These are phyloP conservation scores for Ectobius pallidus DNA, from an alignment of 2,888 invertebrate genomes.

Conservation along the genomic window DNA sequence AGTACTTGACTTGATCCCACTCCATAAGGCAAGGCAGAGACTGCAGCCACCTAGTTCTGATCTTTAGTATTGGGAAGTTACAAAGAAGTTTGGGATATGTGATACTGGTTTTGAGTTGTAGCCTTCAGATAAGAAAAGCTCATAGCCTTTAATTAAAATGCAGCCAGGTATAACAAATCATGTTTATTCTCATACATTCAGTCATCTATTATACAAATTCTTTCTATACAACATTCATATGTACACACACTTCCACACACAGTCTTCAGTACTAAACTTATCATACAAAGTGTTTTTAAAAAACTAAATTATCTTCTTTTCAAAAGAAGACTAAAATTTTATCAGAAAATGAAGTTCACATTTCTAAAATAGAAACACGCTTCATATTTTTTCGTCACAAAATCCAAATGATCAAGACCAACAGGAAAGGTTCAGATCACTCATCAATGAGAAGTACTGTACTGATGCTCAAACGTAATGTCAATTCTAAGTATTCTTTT, in stretches of 20 bases:
- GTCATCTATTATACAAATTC: constrained; percentile 29
- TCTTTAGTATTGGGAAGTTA: too few relatives aligned
- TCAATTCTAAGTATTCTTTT: too few relatives aligned
- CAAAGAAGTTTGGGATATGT: too few relatives aligned
- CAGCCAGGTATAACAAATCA: constrained; percentile 36
- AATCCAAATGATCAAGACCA: background rate
- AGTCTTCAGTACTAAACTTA: background rate
- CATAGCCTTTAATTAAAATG: too few relatives aligned
- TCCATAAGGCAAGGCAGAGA: too few relatives aligned
- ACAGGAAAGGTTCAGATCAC: background rate
- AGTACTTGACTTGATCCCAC: too few relatives aligned
- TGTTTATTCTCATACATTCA: constrained; percentile 32
- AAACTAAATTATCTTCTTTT: background rate
- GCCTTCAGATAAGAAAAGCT: too few relatives aligned
- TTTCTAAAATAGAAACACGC: background rate
- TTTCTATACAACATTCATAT: constrained; percentile 28
- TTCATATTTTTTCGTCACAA: background rate
- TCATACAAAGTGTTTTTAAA: background rate
- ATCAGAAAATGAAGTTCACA: background rate
- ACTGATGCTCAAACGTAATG: too few relatives aligned
- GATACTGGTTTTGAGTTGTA: too few relatives aligned
- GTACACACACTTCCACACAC: constrained; percentile 15
- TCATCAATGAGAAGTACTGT: too few relatives aligned
- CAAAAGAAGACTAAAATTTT: background rate
- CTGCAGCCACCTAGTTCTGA: too few relatives aligned